Evolutionary conservation across 1,140 invertebrate species (phyloP).

Genomic region (Drosophila lowei): DNA sequence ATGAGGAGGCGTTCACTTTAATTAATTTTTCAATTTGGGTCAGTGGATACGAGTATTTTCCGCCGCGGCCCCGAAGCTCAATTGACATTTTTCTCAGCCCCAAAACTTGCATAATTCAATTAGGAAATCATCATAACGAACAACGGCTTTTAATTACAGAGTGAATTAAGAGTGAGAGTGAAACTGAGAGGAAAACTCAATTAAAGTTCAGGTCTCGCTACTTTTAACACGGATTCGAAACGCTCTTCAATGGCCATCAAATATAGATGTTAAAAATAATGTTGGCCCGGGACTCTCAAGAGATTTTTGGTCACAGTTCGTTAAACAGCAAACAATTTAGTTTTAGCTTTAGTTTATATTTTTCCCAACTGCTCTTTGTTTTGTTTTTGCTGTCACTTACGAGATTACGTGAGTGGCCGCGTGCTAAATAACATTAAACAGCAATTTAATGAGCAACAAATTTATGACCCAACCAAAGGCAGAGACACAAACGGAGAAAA

Average conservation of each 20-base stretch:
- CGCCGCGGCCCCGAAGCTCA: neutral
- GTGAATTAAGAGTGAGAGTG: slow-evolving; percentile 58
- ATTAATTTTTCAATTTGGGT: slow-evolving; percentile 78
- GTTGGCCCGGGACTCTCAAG: slow-evolving; percentile 11
- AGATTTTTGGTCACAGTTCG: slow-evolving; percentile 53
- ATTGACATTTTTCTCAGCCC: slow-evolving; percentile 43
- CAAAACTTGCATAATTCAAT: slow-evolving; percentile 62
- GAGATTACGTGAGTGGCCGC: slow-evolving; percentile 63
- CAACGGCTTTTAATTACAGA: slow-evolving; percentile 34
- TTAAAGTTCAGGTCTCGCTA: slow-evolving; percentile 49
- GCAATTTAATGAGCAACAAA: slow-evolving; percentile 61
- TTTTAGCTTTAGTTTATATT: slow-evolving; percentile 27
- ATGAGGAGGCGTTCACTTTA: slow-evolving; percentile 69
- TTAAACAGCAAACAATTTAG: slow-evolving; percentile 52
- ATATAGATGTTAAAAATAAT: slow-evolving; percentile 46
- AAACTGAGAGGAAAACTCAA: slow-evolving; percentile 46
- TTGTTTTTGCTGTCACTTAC: slow-evolving; percentile 57
- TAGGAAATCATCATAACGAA: slow-evolving; percentile 44
- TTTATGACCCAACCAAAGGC: slow-evolving; percentile 52
- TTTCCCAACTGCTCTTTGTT: neutral
- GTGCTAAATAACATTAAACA: slow-evolving; percentile 64
- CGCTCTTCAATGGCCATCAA: slow-evolving; percentile 50
- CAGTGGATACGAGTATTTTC: slow-evolving; percentile 41
- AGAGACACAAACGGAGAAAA: slow-evolving; percentile 23
- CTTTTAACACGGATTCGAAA: slow-evolving; percentile 53